Percentiles rank a stretch among this genome's conserved stretches.
Conservation (phyloP, 2,888 invertebrate species). For the Leptothorax acervorum region DNA sequence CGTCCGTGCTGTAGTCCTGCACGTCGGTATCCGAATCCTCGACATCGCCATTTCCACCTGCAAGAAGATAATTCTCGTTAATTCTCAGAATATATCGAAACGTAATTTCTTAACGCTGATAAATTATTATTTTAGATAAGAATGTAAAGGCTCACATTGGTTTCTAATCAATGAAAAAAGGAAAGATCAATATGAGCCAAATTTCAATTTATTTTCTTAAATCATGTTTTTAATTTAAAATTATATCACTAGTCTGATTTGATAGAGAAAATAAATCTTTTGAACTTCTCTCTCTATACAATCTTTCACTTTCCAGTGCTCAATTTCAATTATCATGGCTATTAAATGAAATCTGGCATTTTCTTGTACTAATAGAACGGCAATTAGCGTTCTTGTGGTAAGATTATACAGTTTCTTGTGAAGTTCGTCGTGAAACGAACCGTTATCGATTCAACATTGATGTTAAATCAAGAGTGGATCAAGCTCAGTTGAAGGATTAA, state of each 20-base stretch:
- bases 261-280: background rate
- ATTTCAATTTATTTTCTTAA: background rate
- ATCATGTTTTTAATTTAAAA: background rate
- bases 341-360: slow-evolving; percentile 7
- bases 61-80: slow-evolving; percentile 23
- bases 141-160: background rate
- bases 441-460: slow-evolving; percentile 44
- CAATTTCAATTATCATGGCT: background rate
- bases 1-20: slow-evolving; percentile 80
- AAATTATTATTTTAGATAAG: background rate
- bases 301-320: background rate
- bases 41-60: slow-evolving; percentile 73
- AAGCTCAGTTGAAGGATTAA: slow-evolving; percentile 23
- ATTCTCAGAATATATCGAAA: background rate
- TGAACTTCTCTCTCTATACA: background rate
- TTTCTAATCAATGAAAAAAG: background rate
- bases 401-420: slow-evolving; percentile 13
- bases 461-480: slow-evolving; percentile 36
- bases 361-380: slow-evolving; percentile 14
- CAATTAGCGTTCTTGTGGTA: slow-evolving; percentile 23
- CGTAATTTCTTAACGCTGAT: background rate
- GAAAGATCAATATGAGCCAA: background rate
- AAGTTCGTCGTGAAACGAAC: slow-evolving; percentile 34
- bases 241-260: background rate
- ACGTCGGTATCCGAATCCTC: slow-evolving; percentile 79